These are phyloP conservation scores for Lophotriccus pileatus DNA, from an alignment of 2,797 vertebrate species.

Conservation along the genomic window DNA sequence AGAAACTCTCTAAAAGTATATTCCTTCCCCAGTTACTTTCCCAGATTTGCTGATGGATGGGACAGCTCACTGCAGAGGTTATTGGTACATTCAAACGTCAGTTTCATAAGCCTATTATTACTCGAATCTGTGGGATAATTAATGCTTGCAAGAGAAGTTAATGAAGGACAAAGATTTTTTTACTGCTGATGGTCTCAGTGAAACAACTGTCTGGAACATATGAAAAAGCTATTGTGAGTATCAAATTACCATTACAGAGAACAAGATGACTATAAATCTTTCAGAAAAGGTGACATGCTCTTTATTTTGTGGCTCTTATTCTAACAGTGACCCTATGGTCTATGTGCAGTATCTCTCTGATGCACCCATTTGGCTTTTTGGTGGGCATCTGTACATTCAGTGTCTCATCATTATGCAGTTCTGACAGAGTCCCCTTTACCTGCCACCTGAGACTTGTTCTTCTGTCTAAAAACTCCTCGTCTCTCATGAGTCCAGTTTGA, in stretches of 20 bases:
- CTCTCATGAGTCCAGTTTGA: not conserved
- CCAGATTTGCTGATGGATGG: not conserved
- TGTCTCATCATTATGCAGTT: not conserved
- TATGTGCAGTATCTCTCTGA: not conserved
- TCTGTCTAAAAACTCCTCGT: not conserved
- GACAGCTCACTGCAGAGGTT: slow-evolving; percentile 1
- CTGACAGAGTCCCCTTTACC: not conserved
- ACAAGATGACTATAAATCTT: not conserved
- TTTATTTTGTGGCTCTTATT: not conserved
- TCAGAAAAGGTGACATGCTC: not conserved
- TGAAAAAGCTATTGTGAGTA: slow-evolving; percentile 32
- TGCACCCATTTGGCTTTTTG: not conserved
- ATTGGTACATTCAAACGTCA: not conserved
- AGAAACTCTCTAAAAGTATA: not conserved
- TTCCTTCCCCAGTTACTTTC: not conserved
- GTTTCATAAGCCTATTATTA: slow-evolving; percentile 2
- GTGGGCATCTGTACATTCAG: accelerated
- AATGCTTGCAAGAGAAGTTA: slow-evolving; percentile 43
- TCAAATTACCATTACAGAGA: slow-evolving; percentile 16
- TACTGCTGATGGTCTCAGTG: slow-evolving; percentile 25
- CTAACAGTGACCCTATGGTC: not conserved
- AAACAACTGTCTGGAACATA: slow-evolving; percentile 38
- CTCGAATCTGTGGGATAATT: slow-evolving; percentile 26
- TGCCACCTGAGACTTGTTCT: not conserved
- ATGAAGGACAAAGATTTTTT: slow-evolving; percentile 45